phyloP scores from a whole-genome alignment of 2,888 invertebrate genomes.

The Caenorhabditis doughertyi region DNA sequence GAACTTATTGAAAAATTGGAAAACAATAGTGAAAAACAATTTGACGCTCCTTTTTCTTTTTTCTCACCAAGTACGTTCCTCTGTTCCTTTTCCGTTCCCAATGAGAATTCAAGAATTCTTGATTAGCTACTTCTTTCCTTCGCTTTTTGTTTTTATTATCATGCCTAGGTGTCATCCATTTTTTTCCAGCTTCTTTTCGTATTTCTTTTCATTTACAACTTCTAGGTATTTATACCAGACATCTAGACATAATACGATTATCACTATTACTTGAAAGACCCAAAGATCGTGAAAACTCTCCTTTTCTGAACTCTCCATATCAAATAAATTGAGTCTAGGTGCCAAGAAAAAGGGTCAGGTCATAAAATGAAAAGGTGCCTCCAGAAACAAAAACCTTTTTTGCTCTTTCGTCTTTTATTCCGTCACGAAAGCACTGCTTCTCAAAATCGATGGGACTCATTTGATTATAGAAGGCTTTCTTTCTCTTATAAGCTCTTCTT shows the following conservation, averaged over 20 bases:
- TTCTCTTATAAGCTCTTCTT: neutral
- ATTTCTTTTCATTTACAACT: slow-evolving; percentile 17
- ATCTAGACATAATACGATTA: slow-evolving; percentile 45
- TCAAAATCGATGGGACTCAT: slow-evolving; percentile 52
- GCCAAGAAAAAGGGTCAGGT: neutral
- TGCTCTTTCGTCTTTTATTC: slow-evolving; percentile 10
- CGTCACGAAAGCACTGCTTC: neutral
- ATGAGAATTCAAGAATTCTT: slow-evolving; percentile 15
- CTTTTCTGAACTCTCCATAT: neutral
- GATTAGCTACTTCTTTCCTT: slow-evolving; percentile 13
- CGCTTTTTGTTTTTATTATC: slow-evolving; percentile 44
- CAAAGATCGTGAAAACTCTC: slow-evolving; percentile 6
- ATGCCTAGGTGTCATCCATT: neutral
- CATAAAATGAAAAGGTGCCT: slow-evolving; percentile 23
- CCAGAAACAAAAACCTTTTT: slow-evolving; percentile 16
- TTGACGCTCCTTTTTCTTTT: neutral
- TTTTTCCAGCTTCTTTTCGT: slow-evolving; percentile 12
- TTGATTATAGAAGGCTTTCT: slow-evolving; percentile 25
- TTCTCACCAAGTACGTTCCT: slow-evolving; percentile 18
- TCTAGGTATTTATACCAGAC: slow-evolving; percentile 42
- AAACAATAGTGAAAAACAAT: slow-evolving; percentile 17
- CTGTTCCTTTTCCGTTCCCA: slow-evolving; percentile 9
- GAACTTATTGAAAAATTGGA: slow-evolving; percentile 28
- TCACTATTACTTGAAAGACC: neutral
- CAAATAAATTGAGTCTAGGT: slow-evolving; percentile 1